These are phyloP conservation scores for Dendrolimus kikuchii DNA, from an alignment of 1,140 invertebrate genomes.

Conservation along the genomic window DNA sequence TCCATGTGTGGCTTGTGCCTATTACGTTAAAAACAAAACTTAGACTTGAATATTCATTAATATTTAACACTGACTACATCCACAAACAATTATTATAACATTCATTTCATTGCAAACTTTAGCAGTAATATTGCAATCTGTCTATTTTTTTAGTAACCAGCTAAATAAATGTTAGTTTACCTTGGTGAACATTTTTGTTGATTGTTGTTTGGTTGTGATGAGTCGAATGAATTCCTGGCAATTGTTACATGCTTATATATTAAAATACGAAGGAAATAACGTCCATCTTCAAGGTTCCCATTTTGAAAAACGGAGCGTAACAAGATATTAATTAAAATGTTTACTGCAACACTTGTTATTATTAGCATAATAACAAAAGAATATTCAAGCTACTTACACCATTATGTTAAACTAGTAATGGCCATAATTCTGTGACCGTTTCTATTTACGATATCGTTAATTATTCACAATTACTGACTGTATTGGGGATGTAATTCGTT, in stretches of 20 bases:
- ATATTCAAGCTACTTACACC: neutral
- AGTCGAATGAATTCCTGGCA: slow-evolving; percentile 17
- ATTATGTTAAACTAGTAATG: neutral
- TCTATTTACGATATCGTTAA: slow-evolving; percentile 8
- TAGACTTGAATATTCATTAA: no score
- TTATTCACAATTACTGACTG: neutral
- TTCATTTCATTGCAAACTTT: neutral
- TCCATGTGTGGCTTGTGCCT: no score
- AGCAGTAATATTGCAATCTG: neutral
- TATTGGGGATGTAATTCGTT: slow-evolving; percentile 1
- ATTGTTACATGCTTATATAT: slow-evolving; percentile 26
- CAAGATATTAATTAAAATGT: slow-evolving; percentile 18
- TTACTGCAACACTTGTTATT: slow-evolving; percentile 13
- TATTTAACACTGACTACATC: no score
- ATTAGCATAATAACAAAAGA: slow-evolving; percentile 4
- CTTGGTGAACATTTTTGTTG: slow-evolving; percentile 24
- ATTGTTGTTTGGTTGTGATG: slow-evolving; percentile 18
- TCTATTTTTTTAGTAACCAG: neutral
- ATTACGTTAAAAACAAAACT: no score
- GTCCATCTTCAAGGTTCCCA: slow-evolving; percentile 20
- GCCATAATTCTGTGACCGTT: neutral
- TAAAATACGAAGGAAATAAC: slow-evolving; percentile 20
- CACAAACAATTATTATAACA: no score
- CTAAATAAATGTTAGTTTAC: slow-evolving; percentile 9
- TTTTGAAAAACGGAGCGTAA: slow-evolving; percentile 25